Evolutionary conservation across 2,113 vertebrate species (phyloP), one percentile per base, ranked within the genome.

Genomic region (Siphamia tubifer): DNA sequence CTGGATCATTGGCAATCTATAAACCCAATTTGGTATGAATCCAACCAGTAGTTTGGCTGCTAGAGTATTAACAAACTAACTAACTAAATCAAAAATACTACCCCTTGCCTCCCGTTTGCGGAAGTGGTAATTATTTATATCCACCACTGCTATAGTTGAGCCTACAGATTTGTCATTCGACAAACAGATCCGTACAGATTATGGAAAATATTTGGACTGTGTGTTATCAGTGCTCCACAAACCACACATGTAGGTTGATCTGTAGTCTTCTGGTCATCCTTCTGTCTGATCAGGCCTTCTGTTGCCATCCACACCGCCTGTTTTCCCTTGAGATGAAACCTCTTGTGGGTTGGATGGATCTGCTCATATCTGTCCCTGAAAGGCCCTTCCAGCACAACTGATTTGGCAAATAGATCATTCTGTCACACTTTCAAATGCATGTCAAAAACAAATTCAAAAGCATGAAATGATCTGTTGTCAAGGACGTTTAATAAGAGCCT

Each of bases 301-400:
- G 66, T 40, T 49, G 52, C 34, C 32, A 32, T 28, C 15, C 23
- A 61, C 54, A 30, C 23, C 28, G 8, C 71, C 67, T 28, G 23
- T 23, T 51, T n/a, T 68, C 66, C 54, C 38, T 31, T 12, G 58
- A 60, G 74, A 69, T 19, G 27, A 66, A 62, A 6, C 49, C 9
- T 6, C 27, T 25, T 3, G 2, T 47, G 23, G 25, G 60, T 49
- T 75, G 51, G 53, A 74, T 44, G 71, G 58, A 24, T 68, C 60
- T 32, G 39, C 7, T 23, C 34, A 23, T 31, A 30, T 31, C 31
- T 15, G 15, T 45, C 31, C 36, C 7, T 19, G 20, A 6, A 38
- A 5, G 17, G 31, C 1, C 39, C 11, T 21, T 25, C 4, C 0
- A 20, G 12, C 30, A 9, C 13, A 10, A 17, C n/a, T n/a, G n/a